Evolutionary conservation across 2,797 vertebrate genomes (phyloP), one percentile per base, ranked within the genome.

Genomic region (Cirrhinus molitorella): DNA sequence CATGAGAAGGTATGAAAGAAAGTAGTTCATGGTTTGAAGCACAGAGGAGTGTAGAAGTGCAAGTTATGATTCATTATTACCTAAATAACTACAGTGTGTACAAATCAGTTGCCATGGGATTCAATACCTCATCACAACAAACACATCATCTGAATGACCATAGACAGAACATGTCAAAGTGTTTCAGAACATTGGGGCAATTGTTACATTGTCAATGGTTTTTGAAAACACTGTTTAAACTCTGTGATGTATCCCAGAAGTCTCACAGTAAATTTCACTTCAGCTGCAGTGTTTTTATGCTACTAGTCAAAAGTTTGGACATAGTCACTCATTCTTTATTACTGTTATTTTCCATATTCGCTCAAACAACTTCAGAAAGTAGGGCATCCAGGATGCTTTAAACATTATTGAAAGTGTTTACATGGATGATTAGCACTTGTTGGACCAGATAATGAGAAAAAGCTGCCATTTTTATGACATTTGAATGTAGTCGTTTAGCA

Each of bases 41-140:
- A 59, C 17, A 59, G 7, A 5, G 37, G 13, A 70, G n/a, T 31
- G 23, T 71, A 28, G 19, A 45, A 25, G 47, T 11, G 63, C 49
- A 53, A 59, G 67, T 80, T 61, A 43, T 70, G 66, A 70, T 57
- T 70, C 49, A 70, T 57, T 57, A 47, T 71, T 31, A 59, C 25
- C 2, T 21, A 71, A 80, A 74, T 37, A 55, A 74, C 71, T 34
- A 14, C 3, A 7, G 16, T 80, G 53, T 71, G 23, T 59, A 70
- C 37, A 59, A 34, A 34, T 59, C 53, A 61, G 79, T 59, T 80
- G 51, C 65, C 37, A 71, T 71, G 37, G 40, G 79, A 71, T 80
- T 80, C 40, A 71, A 71, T 25, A 80, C 67, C 40, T 71, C 66
- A 59, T 80, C 28, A 61, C 25, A 61, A 80, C 79, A 80, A 57